phyloP scores from a whole-genome alignment of 2,113 vertebrate genomes.

The Sporophila hypoxantha region DNA sequence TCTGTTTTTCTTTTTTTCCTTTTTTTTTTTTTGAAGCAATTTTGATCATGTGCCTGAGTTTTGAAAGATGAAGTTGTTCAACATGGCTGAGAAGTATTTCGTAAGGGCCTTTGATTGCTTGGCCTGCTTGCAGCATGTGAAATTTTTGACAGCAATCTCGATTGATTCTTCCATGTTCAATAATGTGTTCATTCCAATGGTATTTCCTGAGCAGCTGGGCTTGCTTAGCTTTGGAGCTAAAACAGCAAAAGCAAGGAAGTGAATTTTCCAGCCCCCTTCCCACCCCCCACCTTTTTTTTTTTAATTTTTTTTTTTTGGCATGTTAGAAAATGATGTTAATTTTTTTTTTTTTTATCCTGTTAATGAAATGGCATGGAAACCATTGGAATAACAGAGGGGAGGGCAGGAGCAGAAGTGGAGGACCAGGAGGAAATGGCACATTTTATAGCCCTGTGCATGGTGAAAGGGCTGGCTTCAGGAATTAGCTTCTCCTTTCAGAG shows the following conservation, averaged over 20 bases:
- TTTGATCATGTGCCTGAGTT: background rate
- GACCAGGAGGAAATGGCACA: background rate
- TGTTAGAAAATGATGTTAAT: background rate
- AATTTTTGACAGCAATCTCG: slow-evolving; percentile 34
- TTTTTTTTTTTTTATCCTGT: background rate
- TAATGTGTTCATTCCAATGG: slow-evolving; percentile 68
- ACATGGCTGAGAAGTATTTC: background rate
- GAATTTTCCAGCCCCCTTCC: background rate
- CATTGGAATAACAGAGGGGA: background rate
- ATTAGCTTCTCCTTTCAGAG: background rate
- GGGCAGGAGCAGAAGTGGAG: background rate
- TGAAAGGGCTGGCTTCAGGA: background rate
- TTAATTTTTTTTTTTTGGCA: background rate
- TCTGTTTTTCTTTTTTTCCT: background rate
- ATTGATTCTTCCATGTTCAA: slow-evolving; percentile 57
- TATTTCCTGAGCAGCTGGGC: slow-evolving; percentile 76
- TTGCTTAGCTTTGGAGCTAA: slow-evolving; percentile 57
- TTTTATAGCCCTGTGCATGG: background rate
- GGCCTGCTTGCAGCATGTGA: slow-evolving; percentile 30
- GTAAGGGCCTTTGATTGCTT: background rate
- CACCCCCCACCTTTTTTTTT: background rate
- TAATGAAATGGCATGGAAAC: background rate
- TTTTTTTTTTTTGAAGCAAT: background rate
- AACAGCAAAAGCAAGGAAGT: slow-evolving; percentile 51
- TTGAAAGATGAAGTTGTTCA: background rate